These are phyloP conservation scores for Nyleta sp. DNA, from an alignment of 2,888 invertebrate species.

Conservation along the genomic window DNA sequence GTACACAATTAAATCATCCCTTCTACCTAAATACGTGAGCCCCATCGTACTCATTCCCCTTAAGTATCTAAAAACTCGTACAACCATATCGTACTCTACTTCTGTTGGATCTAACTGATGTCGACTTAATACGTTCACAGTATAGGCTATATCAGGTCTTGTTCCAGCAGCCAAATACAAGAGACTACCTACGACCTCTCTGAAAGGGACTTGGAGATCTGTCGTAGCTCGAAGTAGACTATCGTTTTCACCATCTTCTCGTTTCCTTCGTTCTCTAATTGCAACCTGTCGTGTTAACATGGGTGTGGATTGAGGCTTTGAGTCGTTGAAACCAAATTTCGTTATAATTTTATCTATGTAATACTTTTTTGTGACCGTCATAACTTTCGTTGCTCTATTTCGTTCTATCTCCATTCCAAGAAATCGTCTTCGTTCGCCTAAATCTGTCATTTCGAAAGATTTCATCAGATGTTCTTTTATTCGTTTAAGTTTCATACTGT, in stretches of 20 bases:
- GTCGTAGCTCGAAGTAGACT: neutral
- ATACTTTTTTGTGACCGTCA: conserved; percentile 15
- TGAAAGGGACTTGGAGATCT: neutral
- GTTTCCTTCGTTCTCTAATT: neutral
- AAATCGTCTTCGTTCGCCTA: neutral
- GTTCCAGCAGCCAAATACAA: conserved; percentile 2
- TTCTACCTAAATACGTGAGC: neutral
- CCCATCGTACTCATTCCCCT: neutral
- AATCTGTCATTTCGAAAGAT: neutral
- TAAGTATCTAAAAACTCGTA: too few relatives aligned
- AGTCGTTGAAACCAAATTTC: conserved; percentile 7
- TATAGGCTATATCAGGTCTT: conserved; percentile 9
- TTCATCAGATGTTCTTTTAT: neutral
- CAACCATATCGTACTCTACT: neutral
- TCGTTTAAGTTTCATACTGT: neutral
- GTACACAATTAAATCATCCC: neutral
- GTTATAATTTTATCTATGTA: conserved; percentile 5
- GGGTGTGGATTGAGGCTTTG: neutral
- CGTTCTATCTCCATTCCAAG: neutral
- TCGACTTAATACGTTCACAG: conserved; percentile 11
- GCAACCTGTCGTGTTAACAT: neutral
- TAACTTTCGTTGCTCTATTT: neutral
- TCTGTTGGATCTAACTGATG: conserved; percentile 11
- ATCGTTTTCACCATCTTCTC: neutral
- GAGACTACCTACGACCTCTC: conserved; percentile 1